These are phyloP conservation scores for Nasonia vitripennis DNA, from an alignment of 1,140 invertebrate species.

Conservation along the genomic window DNA sequence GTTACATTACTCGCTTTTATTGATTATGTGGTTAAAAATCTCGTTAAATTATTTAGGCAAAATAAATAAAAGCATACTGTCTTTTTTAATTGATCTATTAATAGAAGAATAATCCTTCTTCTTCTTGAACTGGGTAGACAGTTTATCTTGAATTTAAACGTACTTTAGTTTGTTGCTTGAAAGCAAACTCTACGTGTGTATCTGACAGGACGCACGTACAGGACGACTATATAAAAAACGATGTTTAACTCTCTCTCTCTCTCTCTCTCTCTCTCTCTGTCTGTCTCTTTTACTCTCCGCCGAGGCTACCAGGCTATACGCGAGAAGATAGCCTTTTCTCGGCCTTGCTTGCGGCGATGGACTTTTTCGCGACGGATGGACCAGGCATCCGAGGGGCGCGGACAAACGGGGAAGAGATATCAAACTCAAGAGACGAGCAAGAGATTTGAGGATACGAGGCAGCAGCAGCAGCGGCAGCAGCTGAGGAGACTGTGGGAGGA, in stretches of 20 bases:
- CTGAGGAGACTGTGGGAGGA: not conserved
- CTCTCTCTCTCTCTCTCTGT: not conserved
- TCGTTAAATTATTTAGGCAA: no score
- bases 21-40: no score
- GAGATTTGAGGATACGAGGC: slow-evolving; percentile 28
- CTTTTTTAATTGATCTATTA: no score
- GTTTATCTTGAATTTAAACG: no score
- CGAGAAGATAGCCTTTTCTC: slow-evolving; percentile 4
- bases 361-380: slow-evolving; percentile 28
- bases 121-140: no score
- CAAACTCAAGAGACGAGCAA: slow-evolving; percentile 31
- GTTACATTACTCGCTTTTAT: no score
- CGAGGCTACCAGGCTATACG: not conserved
- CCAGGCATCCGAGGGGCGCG: not conserved
- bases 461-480: not conserved
- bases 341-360: slow-evolving; percentile 7
- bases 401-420: slow-evolving; percentile 26
- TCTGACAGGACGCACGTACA: no score
- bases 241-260: not conserved
- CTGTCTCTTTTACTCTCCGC: not conserved
- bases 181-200: no score
- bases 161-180: no score
- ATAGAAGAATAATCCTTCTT: no score
- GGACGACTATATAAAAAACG: not conserved
- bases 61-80: no score